phyloP scores from a whole-genome alignment of 2,113 vertebrate genomes.

The Brachirus orientalis region DNA sequence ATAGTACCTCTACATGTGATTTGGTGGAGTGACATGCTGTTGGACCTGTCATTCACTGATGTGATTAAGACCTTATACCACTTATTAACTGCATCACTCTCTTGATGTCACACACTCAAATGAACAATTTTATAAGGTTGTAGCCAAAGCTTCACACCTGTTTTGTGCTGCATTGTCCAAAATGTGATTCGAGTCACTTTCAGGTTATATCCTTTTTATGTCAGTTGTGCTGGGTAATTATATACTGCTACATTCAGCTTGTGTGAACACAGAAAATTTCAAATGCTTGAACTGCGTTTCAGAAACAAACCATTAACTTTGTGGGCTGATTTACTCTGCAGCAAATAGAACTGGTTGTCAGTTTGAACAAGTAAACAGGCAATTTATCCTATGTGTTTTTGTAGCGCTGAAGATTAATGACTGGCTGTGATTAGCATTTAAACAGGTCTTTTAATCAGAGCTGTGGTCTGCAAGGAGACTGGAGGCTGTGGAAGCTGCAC shows the following conservation, averaged over 20 bases:
- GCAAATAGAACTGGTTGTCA: conserved; percentile 14
- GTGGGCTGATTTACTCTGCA: not conserved
- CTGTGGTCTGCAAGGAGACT: conserved; percentile 51
- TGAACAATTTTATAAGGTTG: not conserved
- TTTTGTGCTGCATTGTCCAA: not conserved
- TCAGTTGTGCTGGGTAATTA: not conserved
- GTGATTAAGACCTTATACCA: not conserved
- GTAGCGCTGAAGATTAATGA: conserved; percentile 41
- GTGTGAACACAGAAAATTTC: not conserved
- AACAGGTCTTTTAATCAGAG: conserved; percentile 57
- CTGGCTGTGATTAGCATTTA: conserved; percentile 34
- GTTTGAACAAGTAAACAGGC: conserved; percentile 39
- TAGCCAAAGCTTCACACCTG: not conserved
- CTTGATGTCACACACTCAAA: no score
- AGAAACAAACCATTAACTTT: not conserved
- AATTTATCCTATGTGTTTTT: conserved; percentile 32
- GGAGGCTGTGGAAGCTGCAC: conserved; percentile 51
- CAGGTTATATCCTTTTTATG: not conserved
- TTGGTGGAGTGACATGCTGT: not conserved
- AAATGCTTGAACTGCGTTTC: not conserved
- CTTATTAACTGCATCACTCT: no score
- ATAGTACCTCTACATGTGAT: not conserved
- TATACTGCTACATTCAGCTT: not conserved
- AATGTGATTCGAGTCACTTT: not conserved
- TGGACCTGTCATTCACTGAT: not conserved